Base-by-base conservation (phyloP, 2,888 invertebrate species). In the Drosophila silvestris region DNA sequence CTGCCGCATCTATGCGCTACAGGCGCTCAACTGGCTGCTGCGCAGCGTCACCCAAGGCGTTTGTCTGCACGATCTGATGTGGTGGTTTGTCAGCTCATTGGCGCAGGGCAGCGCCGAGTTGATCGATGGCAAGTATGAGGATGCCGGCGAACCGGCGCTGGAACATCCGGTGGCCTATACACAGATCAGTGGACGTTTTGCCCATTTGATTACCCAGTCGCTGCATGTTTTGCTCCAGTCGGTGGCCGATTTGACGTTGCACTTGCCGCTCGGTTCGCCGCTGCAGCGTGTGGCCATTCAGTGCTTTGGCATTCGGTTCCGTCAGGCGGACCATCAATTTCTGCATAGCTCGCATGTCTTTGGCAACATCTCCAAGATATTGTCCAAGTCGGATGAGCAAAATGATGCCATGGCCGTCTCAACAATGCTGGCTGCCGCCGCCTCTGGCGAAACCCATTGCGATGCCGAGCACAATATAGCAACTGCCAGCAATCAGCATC, bases 21-120 rank as follows among this genome's bases (percentile, higher is more conserved):
- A 98, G 95, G 98, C 98, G 0, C 94, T 99, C 82, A 99, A 99
- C 92, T 99, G 99, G 99, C 94, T 99, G 30, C 94, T 99, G 54
- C 95, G 98, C 61, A 98, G 97, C 62, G 97, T 98, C 0, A 98
- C 98, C 0, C 98, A 98, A 92, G 97, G 98, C 5, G 96, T 96
- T 6, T 97, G 98, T 91, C 95, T 99, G 28, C 99, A 99, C 89
- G 99, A 99, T 94, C 95, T 99, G 14, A 95, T 99, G 92, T 99
- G 99, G 99, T 98, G 98, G 97, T 98, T 99, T 92, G 97, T 98
- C 30, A 96, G 96, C 19, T 97, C 98, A 0, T 94, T 99, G 47
- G 96, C 96, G 4, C 88, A 94, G 60, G 93, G 93, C 32, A 95
- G 95, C 50, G 93, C 93, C n/a, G 95, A 95, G 50, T 68, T 83